These are phyloP conservation scores for Malacosoma neustria DNA, from an alignment of 2,888 invertebrate species.

Conservation along the genomic window DNA sequence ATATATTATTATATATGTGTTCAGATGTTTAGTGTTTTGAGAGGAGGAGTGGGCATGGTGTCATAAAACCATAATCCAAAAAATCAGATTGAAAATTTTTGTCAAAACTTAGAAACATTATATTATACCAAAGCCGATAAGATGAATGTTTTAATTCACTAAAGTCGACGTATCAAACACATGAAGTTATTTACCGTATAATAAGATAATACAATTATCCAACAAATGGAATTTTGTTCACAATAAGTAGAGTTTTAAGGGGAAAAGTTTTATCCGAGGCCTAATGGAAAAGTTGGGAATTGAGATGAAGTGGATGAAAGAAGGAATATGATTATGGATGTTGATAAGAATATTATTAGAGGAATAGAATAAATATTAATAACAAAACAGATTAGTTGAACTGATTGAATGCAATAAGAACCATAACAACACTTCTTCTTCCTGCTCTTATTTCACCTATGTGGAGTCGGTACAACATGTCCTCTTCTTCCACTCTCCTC, in stretches of 20 bases:
- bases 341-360: slow-evolving; percentile 17
- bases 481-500: too few relatives aligned
- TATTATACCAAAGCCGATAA: slow-evolving; percentile 1
- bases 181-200: slow-evolving; percentile 29
- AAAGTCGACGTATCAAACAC: slow-evolving; percentile 1
- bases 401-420: too few relatives aligned
- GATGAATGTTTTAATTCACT: not conserved
- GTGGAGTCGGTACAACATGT: too few relatives aligned
- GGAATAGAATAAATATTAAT: too few relatives aligned
- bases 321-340: slow-evolving; percentile 33
- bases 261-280: slow-evolving; percentile 40
- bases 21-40: too few relatives aligned
- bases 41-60: too few relatives aligned
- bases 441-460: too few relatives aligned
- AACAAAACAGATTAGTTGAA: too few relatives aligned
- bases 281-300: slow-evolving; percentile 50
- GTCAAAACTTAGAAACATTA: not conserved
- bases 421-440: too few relatives aligned
- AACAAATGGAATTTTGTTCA: slow-evolving; percentile 38
- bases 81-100: too few relatives aligned
- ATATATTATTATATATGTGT: too few relatives aligned
- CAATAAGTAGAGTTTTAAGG: slow-evolving; percentile 52
- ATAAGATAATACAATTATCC: slow-evolving; percentile 34
- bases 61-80: too few relatives aligned
- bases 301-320: slow-evolving; percentile 29